These are phyloP conservation scores for Drosophila parvula DNA, from an alignment of 1,140 invertebrate species.

Conservation along the genomic window DNA sequence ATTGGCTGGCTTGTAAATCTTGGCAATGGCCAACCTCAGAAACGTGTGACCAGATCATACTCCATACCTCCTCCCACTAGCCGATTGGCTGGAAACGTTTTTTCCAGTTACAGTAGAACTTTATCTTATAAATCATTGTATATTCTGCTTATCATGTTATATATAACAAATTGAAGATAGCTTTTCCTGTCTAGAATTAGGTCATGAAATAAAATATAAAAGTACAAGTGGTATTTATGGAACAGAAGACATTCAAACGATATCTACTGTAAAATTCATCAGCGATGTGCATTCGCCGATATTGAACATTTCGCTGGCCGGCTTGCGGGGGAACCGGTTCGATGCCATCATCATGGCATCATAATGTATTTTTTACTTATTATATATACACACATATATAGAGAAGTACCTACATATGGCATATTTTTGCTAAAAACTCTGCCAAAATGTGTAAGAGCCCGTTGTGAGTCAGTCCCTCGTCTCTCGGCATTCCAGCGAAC, in stretches of 20 bases:
- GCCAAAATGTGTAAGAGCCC: conserved; percentile 49
- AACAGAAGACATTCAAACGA: neutral
- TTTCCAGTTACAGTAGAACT: neutral
- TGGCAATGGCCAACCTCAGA: conserved; percentile 12
- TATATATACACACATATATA: conserved; percentile 36
- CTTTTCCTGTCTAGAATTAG: neutral
- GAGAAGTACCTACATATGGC: conserved; percentile 29
- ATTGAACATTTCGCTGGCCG: conserved; percentile 28
- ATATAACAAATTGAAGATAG: neutral
- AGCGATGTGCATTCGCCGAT: conserved; percentile 31
- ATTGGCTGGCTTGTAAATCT: conserved; percentile 45
- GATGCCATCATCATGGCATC: conserved; percentile 72
- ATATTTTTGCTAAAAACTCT: conserved; percentile 51
- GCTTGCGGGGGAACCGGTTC: conserved; percentile 56
- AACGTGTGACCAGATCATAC: conserved; percentile 25
- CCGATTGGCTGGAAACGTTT: neutral
- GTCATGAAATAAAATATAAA: neutral
- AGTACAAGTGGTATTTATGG: neutral
- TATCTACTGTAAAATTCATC: conserved; percentile 23
- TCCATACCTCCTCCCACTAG: conserved; percentile 11
- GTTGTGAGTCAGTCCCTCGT: conserved; percentile 23
- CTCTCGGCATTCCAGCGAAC: conserved; percentile 69
- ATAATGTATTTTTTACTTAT: conserved; percentile 56
- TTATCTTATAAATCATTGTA: neutral
- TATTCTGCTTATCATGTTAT: too few species aligned